Evolutionary conservation across 2,888 invertebrate species (phyloP), one percentile per base, ranked within the genome.

Genomic region (Netelia melanura): DNA sequence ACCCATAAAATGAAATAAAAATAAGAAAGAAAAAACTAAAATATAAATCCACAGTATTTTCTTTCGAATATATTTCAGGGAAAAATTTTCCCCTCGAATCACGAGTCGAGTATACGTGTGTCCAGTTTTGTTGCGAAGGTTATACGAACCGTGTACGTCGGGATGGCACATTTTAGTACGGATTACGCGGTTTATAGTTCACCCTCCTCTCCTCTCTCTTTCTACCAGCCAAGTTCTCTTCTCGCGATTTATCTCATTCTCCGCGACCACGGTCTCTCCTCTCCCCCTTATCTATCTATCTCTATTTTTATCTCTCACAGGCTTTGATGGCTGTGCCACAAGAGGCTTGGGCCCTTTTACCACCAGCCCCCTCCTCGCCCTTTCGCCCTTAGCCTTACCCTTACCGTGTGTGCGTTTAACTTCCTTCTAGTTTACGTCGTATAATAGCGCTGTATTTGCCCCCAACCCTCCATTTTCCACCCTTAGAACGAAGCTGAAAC

Each of bases 141-240:
- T 74, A 70, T 75, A 44, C 54, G 62, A 67, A 71, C 72, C 38
- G 61, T 79, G 11, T 44, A 65, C 70, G 65, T 48, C 54, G 74
- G 56, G 52, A 71, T 74, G 89, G 89, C 83, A 88, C 88, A 88
- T 88, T 92, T 91, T 92, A 85, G 83, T 92, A 91, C 91, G 91
- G 92, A 93, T 92, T 91, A 92, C 91, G 91, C 86, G 89, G 88
- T 92, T 92, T 92, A 93, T 89, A 91, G 67, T 85, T 84, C 83
- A 74, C 71, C 61, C 67, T 17, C 58, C 79, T 83, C 67, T 17
- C 58, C 79, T 83, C 83, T 80, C 81, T 71, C 74, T 58, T 68
- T 64, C 81, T 79, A 67, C 48, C 68, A 78, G 74, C 38, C 72
- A 10, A 17, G 21, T 48, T 56, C 70, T 71, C 68, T 71, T 77